A percentile compares a stretch with the other conserved stretches of the same genome.
Conservation (phyloP, 2,888 invertebrate species). For the Cheilosia impressa region DNA sequence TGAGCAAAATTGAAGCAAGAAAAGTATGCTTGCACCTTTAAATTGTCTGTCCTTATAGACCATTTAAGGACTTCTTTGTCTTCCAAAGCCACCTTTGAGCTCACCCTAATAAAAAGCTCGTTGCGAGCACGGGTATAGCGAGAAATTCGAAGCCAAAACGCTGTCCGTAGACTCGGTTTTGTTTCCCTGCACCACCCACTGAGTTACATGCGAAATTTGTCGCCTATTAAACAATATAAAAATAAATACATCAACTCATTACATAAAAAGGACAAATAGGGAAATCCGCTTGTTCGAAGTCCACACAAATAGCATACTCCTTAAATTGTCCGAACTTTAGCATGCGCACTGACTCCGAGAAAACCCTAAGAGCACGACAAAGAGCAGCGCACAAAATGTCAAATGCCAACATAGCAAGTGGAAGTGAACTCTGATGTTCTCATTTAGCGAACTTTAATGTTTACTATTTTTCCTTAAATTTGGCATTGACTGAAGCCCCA, state of each 20-base stretch:
- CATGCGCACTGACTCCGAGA: slow-evolving; percentile 63
- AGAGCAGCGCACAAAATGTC: slow-evolving; percentile 59
- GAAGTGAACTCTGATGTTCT: slow-evolving; percentile 41
- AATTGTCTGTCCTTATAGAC: background rate
- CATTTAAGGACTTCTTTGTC: slow-evolving; percentile 40
- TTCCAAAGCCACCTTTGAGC: slow-evolving; percentile 21
- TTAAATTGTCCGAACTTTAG: slow-evolving; percentile 60
- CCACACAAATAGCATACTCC: slow-evolving; percentile 51
- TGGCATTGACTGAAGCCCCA: slow-evolving; percentile 60
- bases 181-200: background rate
- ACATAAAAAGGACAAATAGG: slow-evolving; percentile 64
- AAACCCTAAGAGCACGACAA: slow-evolving; percentile 41
- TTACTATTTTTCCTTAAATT: slow-evolving; percentile 62
- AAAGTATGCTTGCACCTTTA: background rate
- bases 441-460: slow-evolving; percentile 63
- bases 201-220: slow-evolving; percentile 17
- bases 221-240: slow-evolving; percentile 43
- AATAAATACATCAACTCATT: slow-evolving; percentile 7
- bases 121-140: slow-evolving; percentile 16
- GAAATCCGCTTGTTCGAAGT: slow-evolving; percentile 47
- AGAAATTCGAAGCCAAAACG: slow-evolving; percentile 27
- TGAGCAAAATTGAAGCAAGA: background rate
- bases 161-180: slow-evolving; percentile 11
- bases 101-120: slow-evolving; percentile 49
- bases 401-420: slow-evolving; percentile 58